A percentile compares a stretch with the other conserved stretches of the same genome.
Evolutionary conservation across 2,797 vertebrate species (phyloP).

Genomic region (Halcyon badia): DNA sequence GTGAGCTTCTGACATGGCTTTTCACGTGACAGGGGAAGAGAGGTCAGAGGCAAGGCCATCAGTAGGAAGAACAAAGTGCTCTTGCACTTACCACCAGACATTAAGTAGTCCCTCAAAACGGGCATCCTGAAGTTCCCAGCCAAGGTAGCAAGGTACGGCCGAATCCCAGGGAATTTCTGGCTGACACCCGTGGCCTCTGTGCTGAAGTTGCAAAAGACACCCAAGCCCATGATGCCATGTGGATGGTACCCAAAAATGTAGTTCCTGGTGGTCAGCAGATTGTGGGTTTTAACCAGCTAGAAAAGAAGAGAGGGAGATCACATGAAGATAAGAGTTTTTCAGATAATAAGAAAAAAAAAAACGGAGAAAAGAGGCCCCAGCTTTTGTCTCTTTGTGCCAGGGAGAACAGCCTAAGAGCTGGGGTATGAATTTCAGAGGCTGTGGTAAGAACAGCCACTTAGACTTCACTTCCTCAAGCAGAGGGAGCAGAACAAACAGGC

Average conservation of each 20-base stretch:
- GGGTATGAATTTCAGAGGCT: background rate
- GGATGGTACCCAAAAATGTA: conserved; percentile 98
- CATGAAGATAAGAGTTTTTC: background rate
- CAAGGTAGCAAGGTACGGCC: conserved; percentile 92
- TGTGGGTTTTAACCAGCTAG: conserved; percentile 96
- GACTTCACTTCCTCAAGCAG: background rate
- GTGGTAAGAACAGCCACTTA: background rate
- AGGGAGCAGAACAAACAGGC: background rate
- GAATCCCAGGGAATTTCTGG: conserved; percentile 95
- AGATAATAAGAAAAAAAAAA: background rate
- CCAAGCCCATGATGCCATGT: conserved; percentile 95
- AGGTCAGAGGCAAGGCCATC: background rate
- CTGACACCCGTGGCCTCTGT: conserved; percentile 95
- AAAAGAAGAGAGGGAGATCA: background rate
- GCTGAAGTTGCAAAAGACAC: conserved; percentile 97
- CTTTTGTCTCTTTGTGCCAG: background rate
- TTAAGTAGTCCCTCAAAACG: conserved; percentile 94
- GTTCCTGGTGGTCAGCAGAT: conserved; percentile 92
- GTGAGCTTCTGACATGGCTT: background rate
- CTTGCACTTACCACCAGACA: conserved; percentile 92
- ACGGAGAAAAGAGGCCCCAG: background rate
- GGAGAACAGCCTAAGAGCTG: background rate
- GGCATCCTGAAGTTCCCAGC: conserved; percentile 96
- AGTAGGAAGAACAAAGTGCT: background rate
- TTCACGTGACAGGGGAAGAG: background rate